Evolutionary conservation across 2,113 vertebrate species (phyloP).

Genomic region (Apeltes quadracus): DNA sequence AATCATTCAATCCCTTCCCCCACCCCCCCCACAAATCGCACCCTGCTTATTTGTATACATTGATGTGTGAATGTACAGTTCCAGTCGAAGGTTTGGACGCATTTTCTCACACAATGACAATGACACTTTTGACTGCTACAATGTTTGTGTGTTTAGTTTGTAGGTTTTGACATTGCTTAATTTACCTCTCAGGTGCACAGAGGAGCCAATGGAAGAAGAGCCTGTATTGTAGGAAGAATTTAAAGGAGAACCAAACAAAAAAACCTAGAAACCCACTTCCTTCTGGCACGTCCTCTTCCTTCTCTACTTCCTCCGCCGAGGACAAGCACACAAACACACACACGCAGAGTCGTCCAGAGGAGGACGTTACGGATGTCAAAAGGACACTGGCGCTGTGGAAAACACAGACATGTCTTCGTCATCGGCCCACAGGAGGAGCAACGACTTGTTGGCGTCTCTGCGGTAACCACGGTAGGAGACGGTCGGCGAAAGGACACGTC

Average conservation of each 20-base stretch:
- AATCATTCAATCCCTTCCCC: no score
- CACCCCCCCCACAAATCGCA: no score
- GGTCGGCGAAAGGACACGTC: constrained; percentile 13
- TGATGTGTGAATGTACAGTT: no score
- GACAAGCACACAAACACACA: constrained; percentile 4
- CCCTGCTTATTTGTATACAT: no score
- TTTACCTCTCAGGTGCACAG: constrained; percentile 58
- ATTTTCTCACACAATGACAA: no score
- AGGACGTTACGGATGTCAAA: constrained; percentile 15
- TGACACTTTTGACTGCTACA: no score
- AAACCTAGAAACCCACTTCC: constrained; percentile 55
- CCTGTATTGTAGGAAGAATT: constrained; percentile 72
- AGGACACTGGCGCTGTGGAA: constrained; percentile 21
- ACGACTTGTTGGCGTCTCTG: constrained; percentile 66
- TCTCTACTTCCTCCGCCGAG: constrained; percentile 40
- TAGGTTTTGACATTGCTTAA: neutral
- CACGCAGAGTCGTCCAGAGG: constrained; percentile 28
- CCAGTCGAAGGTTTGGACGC: no score
- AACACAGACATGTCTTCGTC: constrained; percentile 15
- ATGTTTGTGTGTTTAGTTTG: no score
- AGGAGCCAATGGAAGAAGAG: constrained; percentile 78
- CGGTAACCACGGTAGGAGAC: constrained; percentile 43
- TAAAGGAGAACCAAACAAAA: constrained; percentile 45
- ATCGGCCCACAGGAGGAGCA: constrained; percentile 42
- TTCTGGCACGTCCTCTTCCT: constrained; percentile 61